Base-by-base conservation (phyloP, 2,888 invertebrate genomes). In the Spisula solida region DNA sequence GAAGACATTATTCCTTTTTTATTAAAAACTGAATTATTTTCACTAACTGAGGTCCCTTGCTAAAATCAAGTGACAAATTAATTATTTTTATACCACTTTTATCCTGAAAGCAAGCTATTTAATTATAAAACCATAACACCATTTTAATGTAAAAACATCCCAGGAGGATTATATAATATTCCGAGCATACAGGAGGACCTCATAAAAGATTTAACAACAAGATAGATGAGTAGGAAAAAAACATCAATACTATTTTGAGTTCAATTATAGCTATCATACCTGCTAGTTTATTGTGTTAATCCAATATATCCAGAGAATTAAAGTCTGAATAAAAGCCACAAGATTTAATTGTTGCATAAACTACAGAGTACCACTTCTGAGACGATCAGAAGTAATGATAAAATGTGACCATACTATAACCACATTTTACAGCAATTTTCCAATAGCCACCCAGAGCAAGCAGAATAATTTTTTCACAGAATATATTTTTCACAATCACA, bases 371-470 rank as follows among this genome's bases (percentile, higher is more conserved):
- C 8, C n/a, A 66, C 60, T 66, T 66, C 60, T n/a, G 60, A 51
- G 51, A 25, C 0, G 60, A 66, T 25, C 60, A 10, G 12, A 66
- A 25, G 25, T 66, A 66, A n/a, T 25, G 25, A 12, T n/a, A n/a
- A 66, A 5, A 0, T 10, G 25, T 25, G 60, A 10, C 60, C 60
- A 25, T 66, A 66, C 25, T 0, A 66, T 25, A 66, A 66, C 25
- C 25, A 66, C 10, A n/a, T 66, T 66, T 66, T 66, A 66, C 60
- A 10, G 60, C 25, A 66, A 66, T 66, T 66, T 66, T 66, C 60
- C 60, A 66, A 66, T 66, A 66, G 25, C 60, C 60, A 66, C 25
- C 12, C 10, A 66, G n/a, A 41, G 41, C 41, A 2, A 41, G 4
- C 8, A 8, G 41, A 41, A 41, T 41, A 41, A 41, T 41, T 41